Conservation (phyloP, 2,797 vertebrate genomes). For the Sardinella longiceps region DNA sequence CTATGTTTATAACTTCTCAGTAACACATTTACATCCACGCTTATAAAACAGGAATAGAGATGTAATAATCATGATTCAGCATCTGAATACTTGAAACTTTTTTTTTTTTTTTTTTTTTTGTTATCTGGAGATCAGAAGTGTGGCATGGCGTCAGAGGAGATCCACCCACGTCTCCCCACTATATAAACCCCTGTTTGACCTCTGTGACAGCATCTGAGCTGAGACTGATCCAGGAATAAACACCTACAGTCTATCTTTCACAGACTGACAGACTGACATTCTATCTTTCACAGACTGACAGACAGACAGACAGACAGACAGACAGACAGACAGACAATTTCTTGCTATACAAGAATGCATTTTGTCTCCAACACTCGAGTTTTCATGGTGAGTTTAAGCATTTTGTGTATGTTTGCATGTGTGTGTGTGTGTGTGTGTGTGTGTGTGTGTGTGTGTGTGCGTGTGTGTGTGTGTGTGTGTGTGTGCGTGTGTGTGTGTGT, state of each 20-base stretch:
- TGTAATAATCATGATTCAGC: background rate
- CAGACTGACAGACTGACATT: conserved; percentile 31
- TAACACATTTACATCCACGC: no score
- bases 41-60: no score
- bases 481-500: background rate
- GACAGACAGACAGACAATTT: conserved; percentile 4
- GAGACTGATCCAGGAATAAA: background rate
- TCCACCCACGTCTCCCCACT: conserved; percentile 27
- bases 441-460: background rate
- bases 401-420: background rate
- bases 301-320: conserved; percentile 23
- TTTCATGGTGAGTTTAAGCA: conserved; percentile 50
- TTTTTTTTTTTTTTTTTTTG: conserved; percentile 2
- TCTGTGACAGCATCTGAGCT: background rate
- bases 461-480: background rate
- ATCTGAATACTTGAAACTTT: background rate
- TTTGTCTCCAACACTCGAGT: conserved; percentile 29
- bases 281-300: no score
- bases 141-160: conserved; percentile 37
- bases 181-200: conserved; percentile 38
- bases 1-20: no score
- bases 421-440: background rate
- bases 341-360: conserved; percentile 36
- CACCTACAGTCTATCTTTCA: no score
- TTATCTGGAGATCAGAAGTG: conserved; percentile 34